Evolutionary conservation across 2,113 vertebrate genomes (phyloP).

Genomic region (Eretmochelys imbricata): DNA sequence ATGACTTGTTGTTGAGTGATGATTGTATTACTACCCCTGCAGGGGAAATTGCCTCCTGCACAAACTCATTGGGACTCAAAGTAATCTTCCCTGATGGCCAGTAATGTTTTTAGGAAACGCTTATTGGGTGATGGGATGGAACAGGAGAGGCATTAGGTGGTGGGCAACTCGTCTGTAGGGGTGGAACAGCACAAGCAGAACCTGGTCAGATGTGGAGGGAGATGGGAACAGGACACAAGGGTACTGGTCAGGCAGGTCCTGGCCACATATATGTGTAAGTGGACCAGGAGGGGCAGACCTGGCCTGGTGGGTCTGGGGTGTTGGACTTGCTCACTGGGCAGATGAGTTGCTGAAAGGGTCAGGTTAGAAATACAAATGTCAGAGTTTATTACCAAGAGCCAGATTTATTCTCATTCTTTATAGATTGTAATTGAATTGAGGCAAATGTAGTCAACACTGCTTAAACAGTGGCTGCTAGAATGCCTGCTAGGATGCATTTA

Average conservation of each 20-base stretch:
- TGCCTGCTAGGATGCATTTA: conserved; percentile 15
- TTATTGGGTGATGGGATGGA: conserved; percentile 3
- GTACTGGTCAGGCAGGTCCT: not conserved
- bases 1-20: fast-evolving
- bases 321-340: fast-evolving
- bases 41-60: fast-evolving
- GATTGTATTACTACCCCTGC: fast-evolving
- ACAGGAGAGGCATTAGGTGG: conserved; percentile 50
- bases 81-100: not conserved
- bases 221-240: not conserved
- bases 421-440: conserved; percentile 48
- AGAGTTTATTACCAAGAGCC: not conserved
- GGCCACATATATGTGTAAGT: not conserved
- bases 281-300: conserved; percentile 17
- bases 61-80: not conserved
- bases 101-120: not conserved
- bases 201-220: not conserved
- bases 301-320: fast-evolving
- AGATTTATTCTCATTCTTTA: not conserved
- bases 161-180: not conserved
- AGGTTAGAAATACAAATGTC: not conserved
- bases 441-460: not conserved
- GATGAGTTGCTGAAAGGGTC: not conserved
- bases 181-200: not conserved
- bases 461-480: not conserved